Evolutionary conservation across 2,113 vertebrate species (phyloP).

Genomic region (Cinclus mexicanus): DNA sequence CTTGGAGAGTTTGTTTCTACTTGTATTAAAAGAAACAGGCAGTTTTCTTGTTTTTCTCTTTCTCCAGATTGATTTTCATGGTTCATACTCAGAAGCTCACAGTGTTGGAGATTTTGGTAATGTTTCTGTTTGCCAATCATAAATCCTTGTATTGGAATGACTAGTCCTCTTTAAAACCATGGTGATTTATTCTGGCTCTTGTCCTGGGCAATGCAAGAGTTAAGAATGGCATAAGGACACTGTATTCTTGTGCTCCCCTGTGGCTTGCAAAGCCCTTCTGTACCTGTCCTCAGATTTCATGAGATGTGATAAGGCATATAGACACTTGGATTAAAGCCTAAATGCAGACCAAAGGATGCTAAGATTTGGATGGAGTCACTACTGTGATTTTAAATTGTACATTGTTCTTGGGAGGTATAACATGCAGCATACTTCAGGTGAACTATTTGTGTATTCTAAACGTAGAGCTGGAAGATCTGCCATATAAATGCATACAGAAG

Average conservation of each 20-base stretch:
- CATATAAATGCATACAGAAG: not conserved
- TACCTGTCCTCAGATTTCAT: not conserved
- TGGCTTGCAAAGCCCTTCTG: not conserved
- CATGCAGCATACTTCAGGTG: not conserved
- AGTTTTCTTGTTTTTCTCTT: slow-evolving; percentile 14
- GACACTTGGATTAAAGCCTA: not conserved
- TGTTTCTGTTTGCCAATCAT: not conserved
- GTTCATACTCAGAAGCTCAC: slow-evolving; percentile 76
- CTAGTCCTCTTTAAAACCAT: not conserved
- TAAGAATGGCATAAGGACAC: not conserved
- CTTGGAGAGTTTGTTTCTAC: not conserved
- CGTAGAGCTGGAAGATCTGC: not conserved
- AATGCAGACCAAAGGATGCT: not conserved
- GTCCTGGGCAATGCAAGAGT: not conserved
- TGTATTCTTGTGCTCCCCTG: not conserved
- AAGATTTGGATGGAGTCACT: not conserved
- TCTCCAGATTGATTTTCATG: slow-evolving; percentile 77
- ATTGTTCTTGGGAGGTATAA: not conserved
- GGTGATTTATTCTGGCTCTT: not conserved
- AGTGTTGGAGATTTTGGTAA: slow-evolving; percentile 78
- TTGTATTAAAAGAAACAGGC: not conserved
- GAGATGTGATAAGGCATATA: not conserved
- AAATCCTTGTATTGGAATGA: not conserved
- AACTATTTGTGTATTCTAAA: not conserved
- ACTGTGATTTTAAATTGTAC: not conserved